Evolutionary conservation across 2,888 invertebrate species (phyloP), one percentile per base, ranked within the genome.

Genomic region (Idaea straminata): DNA sequence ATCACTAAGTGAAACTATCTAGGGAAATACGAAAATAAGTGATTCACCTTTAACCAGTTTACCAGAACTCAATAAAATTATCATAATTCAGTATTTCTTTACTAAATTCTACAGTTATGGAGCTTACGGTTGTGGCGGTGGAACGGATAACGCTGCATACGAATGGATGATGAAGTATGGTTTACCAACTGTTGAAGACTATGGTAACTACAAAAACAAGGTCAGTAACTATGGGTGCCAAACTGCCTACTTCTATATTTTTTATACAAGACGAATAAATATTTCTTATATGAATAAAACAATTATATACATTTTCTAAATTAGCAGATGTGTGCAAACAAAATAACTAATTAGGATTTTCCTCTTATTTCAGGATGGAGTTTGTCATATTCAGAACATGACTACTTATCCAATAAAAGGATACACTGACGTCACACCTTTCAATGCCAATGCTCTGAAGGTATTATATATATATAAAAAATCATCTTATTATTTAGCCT

Each of bases 51-150:
- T 25, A 2, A 25, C 25, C 25, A 25, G 25, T 25, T 25, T 25
- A 25, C 25, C 25, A 25, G 25, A 25, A 25, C 25, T 25, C 25
- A 25, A 58, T 7, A 5, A 58, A 3, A 7, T 58, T 15, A 58
- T 15, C 15, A 69, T 68, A 57, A 15, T 59, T 34, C 15, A 35
- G 36, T 59, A 5, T 7, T 5, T 59, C 59, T 13, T 15, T 35
- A 34, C 25, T 16, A 16, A n/a, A 58, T 59, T 59, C 61, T 35
- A 38, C 63, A 94, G 94, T 58, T 97, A 93, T 80, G 98, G 97
- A 57, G 96, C 96, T 77, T 94, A 95, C 80, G 98, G 98, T 0
- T 99, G 98, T 84, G 96, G 98, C 80, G 98, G 98, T 7, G 98
- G 98, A 6, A 96, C 96, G 87, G 98, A 98, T 83, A 97, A 96